Evolutionary conservation across 2,888 invertebrate species (phyloP).

Genomic region (Acleris emargana): DNA sequence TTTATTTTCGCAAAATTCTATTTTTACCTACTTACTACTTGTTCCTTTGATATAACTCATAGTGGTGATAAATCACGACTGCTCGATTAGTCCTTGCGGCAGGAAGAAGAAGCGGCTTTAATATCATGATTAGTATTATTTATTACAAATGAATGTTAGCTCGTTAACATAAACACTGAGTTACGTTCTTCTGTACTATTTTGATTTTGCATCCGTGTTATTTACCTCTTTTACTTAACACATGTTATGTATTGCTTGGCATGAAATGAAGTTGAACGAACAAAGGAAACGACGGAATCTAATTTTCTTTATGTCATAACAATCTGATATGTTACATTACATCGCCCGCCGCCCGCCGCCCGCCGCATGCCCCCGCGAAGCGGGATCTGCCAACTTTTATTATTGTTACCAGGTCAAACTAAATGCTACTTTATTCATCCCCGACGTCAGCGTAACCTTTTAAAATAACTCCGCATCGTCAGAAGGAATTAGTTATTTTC

Average conservation of each 20-base stretch:
- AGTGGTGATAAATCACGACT: conserved; percentile 50
- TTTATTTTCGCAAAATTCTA: too few relatives aligned
- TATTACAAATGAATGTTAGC: conserved; percentile 57
- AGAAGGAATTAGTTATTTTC: neutral
- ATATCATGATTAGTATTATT: conserved; percentile 60
- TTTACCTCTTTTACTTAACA: conserved; percentile 22
- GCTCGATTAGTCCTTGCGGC: conserved; percentile 50
- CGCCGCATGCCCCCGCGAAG: conserved; percentile 36
- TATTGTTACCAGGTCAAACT: conserved; percentile 21
- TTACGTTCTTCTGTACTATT: conserved; percentile 49
- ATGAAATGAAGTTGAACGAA: conserved; percentile 39
- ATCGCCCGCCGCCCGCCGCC: conserved; percentile 15
- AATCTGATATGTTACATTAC: conserved; percentile 42
- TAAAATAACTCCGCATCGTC: neutral
- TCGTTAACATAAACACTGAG: conserved; percentile 51
- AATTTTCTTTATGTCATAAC: conserved; percentile 46
- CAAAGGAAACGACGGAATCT: conserved; percentile 43
- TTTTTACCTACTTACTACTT: too few relatives aligned
- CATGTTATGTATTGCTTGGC: conserved; percentile 10
- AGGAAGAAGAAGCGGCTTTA: conserved; percentile 55
- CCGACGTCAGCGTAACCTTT: conserved; percentile 3
- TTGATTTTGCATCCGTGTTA: conserved; percentile 32
- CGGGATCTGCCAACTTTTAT: conserved; percentile 44
- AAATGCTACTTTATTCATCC: conserved; percentile 14
- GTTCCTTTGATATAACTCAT: neutral